phyloP scores from a whole-genome alignment of 2,797 vertebrate species.

The Hemitrygon akajei region DNA sequence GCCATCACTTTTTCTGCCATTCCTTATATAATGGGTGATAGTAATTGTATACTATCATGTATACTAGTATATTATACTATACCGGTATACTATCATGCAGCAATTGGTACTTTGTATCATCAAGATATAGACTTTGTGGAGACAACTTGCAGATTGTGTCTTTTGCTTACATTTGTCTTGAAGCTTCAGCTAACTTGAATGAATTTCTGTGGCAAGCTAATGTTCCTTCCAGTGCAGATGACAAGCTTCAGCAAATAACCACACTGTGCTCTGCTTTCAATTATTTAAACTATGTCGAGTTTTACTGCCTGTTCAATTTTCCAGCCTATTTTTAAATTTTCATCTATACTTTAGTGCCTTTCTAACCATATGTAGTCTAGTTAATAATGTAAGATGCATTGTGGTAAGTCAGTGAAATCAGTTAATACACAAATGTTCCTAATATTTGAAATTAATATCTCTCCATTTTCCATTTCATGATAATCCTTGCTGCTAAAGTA shows the following conservation, averaged over 20 bases:
- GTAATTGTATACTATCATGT: too few species aligned
- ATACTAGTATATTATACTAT: too few species aligned
- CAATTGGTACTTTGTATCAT: too few species aligned
- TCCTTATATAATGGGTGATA: too few species aligned
- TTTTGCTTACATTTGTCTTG: neutral
- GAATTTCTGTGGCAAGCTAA: neutral
- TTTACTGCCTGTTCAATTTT: conserved; percentile 25
- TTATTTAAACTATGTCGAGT: conserved; percentile 1
- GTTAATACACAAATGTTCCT: neutral
- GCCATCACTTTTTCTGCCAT: too few species aligned
- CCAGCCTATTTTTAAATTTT: neutral
- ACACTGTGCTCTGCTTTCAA: neutral
- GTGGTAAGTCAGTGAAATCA: neutral
- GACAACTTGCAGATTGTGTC: neutral
- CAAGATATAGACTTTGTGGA: too few species aligned
- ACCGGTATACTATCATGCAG: too few species aligned
- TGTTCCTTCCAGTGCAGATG: neutral
- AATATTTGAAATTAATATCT: neutral
- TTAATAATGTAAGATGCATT: neutral
- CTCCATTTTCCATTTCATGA: neutral
- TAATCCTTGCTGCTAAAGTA: neutral
- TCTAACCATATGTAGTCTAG: neutral
- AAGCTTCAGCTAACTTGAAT: neutral
- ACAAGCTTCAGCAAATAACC: neutral
- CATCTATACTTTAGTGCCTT: neutral